Conservation (phyloP, 2,797 vertebrate species). For the Heliangelus exortis region DNA sequence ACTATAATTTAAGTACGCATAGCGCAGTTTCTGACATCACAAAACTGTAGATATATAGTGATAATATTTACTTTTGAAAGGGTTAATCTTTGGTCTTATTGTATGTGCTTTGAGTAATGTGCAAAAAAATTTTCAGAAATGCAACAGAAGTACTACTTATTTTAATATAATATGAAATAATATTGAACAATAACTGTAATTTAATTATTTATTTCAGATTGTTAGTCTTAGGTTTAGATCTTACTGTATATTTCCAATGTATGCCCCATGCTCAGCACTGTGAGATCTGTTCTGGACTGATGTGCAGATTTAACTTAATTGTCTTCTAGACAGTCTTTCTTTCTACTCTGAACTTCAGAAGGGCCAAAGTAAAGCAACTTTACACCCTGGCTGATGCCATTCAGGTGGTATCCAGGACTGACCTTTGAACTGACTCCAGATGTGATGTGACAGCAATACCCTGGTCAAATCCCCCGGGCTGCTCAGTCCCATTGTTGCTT, state of each 20-base stretch:
- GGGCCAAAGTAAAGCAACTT: background rate
- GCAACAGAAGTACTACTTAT: background rate
- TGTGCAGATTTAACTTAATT: background rate
- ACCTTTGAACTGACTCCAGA: background rate
- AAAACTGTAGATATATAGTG: background rate
- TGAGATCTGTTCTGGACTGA: background rate
- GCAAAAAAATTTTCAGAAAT: background rate
- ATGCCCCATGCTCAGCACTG: background rate
- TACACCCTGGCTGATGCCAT: background rate
- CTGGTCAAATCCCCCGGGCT: background rate
- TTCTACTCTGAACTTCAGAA: background rate
- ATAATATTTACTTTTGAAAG: background rate
- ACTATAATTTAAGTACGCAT: background rate
- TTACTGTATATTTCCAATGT: background rate
- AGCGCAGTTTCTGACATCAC: background rate
- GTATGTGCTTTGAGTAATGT: background rate
- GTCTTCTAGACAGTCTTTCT: background rate
- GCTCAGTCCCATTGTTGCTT: background rate
- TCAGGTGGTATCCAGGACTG: background rate
- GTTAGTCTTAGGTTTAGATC: background rate
- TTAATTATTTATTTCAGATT: background rate
- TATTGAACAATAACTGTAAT: too few species aligned
- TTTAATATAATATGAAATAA: background rate
- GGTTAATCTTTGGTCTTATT: background rate
- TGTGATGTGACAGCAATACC: too few species aligned